Evolutionary conservation across 2,113 vertebrate genomes (phyloP).

Genomic region (Serilophus lunatus): DNA sequence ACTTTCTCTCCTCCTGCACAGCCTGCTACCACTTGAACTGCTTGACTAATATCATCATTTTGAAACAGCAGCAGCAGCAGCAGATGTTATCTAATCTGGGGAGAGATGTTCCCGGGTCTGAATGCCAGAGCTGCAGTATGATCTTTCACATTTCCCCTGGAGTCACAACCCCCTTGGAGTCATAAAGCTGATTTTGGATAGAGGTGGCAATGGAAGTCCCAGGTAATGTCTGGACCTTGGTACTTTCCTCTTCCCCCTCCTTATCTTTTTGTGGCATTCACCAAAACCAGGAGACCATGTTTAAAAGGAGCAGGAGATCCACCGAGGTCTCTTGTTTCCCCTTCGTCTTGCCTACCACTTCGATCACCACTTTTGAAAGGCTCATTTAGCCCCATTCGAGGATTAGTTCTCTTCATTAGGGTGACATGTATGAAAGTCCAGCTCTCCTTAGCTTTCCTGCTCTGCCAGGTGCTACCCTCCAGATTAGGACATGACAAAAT

Average conservation of each 20-base stretch:
- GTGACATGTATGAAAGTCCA: background rate
- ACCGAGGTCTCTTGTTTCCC: background rate
- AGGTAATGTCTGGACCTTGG: background rate
- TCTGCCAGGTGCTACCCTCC: background rate
- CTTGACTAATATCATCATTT: background rate
- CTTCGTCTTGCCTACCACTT: background rate
- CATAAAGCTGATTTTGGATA: background rate
- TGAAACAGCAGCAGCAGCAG: background rate
- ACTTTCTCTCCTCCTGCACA: background rate
- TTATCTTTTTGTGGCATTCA: background rate
- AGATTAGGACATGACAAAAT: background rate
- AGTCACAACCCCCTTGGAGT: background rate
- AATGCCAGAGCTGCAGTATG: background rate
- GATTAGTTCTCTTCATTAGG: background rate
- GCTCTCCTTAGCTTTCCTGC: background rate
- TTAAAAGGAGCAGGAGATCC: background rate
- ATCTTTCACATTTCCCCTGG: background rate
- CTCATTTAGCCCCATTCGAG: background rate
- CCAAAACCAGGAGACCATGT: background rate
- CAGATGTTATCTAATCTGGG: background rate
- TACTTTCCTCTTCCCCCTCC: background rate
- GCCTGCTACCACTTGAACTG: conserved; percentile 3
- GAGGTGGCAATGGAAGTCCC: fast-evolving
- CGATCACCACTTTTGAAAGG: background rate
- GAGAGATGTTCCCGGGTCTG: background rate